These are phyloP conservation scores for Ips nitidus DNA, from an alignment of 1,140 invertebrate genomes.

Conservation along the genomic window DNA sequence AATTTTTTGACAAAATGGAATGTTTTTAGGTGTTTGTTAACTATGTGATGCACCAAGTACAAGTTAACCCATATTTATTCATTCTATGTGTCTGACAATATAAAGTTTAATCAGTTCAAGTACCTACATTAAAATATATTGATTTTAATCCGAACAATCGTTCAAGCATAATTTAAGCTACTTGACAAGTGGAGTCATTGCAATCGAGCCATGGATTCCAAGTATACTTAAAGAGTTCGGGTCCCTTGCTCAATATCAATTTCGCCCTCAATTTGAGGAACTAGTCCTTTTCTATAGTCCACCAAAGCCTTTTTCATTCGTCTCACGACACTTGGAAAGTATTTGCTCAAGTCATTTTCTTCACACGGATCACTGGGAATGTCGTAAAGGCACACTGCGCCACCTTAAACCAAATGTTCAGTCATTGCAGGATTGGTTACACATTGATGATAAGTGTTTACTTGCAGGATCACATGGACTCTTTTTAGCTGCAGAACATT, in stretches of 20 bases:
- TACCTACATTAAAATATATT: too few species aligned
- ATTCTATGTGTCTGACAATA: too few species aligned
- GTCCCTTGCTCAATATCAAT: conserved; percentile 51
- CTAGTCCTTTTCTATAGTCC: conserved; percentile 49
- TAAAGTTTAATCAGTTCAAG: too few species aligned
- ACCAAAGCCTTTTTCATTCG: conserved; percentile 53
- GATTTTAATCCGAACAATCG: too few species aligned
- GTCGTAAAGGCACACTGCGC: conserved; percentile 64
- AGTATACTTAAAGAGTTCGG: conserved; percentile 53
- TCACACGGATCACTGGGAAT: conserved; percentile 67
- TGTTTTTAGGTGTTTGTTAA: too few species aligned
- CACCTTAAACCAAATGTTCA: conserved; percentile 38
- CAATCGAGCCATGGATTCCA: conserved; percentile 54
- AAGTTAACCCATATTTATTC: too few species aligned
- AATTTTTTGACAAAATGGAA: too few species aligned
- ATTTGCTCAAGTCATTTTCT: conserved; percentile 58
- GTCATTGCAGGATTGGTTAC: background rate
- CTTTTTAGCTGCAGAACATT: conserved; percentile 48
- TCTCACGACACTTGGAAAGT: conserved; percentile 52
- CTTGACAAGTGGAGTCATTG: conserved; percentile 40
- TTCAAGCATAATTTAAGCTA: background rate
- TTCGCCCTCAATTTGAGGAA: conserved; percentile 49
- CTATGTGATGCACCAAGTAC: too few species aligned
- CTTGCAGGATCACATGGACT: conserved; percentile 49
- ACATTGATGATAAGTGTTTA: conserved; percentile 28